phyloP scores from a whole-genome alignment of 2,113 vertebrate genomes.

The Urocolius indicus region DNA sequence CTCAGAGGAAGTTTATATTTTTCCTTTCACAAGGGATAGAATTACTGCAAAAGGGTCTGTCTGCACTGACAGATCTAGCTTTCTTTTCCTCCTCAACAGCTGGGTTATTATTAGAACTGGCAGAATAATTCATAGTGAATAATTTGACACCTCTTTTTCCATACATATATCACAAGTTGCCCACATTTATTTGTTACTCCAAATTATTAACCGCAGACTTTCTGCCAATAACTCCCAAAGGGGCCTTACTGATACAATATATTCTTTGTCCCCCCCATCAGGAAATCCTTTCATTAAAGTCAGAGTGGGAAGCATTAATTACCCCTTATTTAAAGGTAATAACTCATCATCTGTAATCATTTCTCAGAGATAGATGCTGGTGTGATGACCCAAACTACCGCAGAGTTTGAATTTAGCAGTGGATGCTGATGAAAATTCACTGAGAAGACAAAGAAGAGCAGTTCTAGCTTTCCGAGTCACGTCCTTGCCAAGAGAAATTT shows the following conservation, averaged over 20 bases:
- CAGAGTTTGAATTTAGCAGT: background rate
- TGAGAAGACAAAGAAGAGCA: background rate
- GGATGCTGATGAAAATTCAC: background rate
- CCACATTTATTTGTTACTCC: slow-evolving; percentile 55
- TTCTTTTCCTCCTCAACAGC: slow-evolving; percentile 35
- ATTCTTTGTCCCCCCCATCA: slow-evolving; percentile 2
- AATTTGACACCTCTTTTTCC: slow-evolving; percentile 63
- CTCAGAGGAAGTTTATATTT: slow-evolving; percentile 63
- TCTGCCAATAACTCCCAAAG: slow-evolving; percentile 54
- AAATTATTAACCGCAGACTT: slow-evolving; percentile 50
- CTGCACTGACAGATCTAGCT: slow-evolving; percentile 17
- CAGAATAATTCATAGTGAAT: slow-evolving; percentile 71
- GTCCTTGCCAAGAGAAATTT: background rate
- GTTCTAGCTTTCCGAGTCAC: background rate
- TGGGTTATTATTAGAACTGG: slow-evolving; percentile 60
- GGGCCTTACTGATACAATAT: slow-evolving; percentile 1
- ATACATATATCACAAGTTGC: slow-evolving; percentile 42
- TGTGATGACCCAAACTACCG: slow-evolving; percentile 22
- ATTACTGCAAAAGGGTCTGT: slow-evolving; percentile 50
- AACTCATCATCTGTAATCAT: slow-evolving; percentile 49
- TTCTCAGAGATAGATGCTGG: slow-evolving; percentile 20
- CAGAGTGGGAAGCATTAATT: slow-evolving; percentile 48
- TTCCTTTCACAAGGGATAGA: slow-evolving; percentile 45
- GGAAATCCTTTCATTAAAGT: slow-evolving; percentile 48
- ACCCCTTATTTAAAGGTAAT: slow-evolving; percentile 46